A percentile compares a stretch with the other conserved stretches of the same genome.
Evolutionary conservation across 2,888 invertebrate genomes (phyloP).

Genomic region (Rhagonycha fulva): DNA sequence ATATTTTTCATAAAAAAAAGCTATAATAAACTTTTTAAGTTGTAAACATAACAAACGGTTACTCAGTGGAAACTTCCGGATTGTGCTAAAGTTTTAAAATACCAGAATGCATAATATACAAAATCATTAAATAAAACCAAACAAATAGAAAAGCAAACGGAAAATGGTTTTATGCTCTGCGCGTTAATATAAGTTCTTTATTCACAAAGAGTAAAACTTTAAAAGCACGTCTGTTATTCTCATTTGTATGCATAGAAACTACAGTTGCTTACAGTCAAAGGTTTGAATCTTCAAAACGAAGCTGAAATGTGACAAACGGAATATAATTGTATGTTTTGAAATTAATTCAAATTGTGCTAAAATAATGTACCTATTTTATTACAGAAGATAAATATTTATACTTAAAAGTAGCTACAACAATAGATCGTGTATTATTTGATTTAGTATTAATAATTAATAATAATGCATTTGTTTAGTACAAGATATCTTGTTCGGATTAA

Average conservation of each 20-base stretch:
- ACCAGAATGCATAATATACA: not conserved
- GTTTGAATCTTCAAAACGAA: not conserved
- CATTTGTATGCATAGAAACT: not conserved
- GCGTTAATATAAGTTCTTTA: not conserved
- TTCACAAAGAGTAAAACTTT: not conserved
- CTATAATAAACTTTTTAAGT: not conserved
- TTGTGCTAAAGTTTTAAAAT: not conserved
- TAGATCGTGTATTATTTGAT: not conserved
- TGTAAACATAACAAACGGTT: not conserved
- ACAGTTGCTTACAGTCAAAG: not conserved
- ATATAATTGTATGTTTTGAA: not conserved
- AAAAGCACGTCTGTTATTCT: not conserved
- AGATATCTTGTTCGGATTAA: slow-evolving; percentile 1
- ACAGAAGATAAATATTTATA: not conserved
- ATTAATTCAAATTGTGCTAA: not conserved
- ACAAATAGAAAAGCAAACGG: not conserved
- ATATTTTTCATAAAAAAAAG: not conserved
- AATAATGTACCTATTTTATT: not conserved
- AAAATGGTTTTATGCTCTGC: not conserved
- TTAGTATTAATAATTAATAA: not conserved
- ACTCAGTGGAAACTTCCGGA: not conserved
- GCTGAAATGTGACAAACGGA: not conserved
- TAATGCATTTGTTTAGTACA: not conserved
- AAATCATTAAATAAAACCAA: not conserved
- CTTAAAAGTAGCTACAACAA: not conserved